These are phyloP conservation scores for Lasioglossum marginatum DNA, from an alignment of 2,888 invertebrate genomes.

Conservation along the genomic window DNA sequence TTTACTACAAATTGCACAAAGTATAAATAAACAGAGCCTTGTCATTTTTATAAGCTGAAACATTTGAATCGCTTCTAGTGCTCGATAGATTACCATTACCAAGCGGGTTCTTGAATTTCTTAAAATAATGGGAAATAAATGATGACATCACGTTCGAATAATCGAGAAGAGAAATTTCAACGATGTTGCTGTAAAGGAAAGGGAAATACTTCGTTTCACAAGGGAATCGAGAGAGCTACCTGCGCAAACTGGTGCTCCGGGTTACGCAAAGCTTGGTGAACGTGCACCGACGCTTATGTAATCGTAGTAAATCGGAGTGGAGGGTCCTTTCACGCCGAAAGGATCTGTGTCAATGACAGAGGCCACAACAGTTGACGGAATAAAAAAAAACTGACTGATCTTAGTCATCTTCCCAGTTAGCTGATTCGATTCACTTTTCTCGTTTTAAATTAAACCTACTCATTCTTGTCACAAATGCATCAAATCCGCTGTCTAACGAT, in stretches of 20 bases:
- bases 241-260: neutral
- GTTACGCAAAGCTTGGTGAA: conserved; percentile 34
- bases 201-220: neutral
- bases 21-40: too few species aligned
- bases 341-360: conserved; percentile 57
- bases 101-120: neutral
- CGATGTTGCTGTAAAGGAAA: neutral
- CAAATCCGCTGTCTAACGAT: too few species aligned
- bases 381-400: neutral
- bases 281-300: conserved; percentile 40
- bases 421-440: neutral
- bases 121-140: too few species aligned
- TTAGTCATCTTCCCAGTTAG: neutral
- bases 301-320: conserved; percentile 10
- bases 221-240: neutral
- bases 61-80: too few species aligned
- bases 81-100: neutral
- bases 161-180: neutral
- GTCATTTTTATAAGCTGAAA: too few species aligned
- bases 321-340: conserved; percentile 53
- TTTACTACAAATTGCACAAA: too few species aligned
- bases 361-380: neutral
- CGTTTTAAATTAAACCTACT: too few species aligned
- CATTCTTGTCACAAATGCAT: too few species aligned
- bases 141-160: neutral